Evolutionary conservation across 2,113 vertebrate genomes (phyloP).

Genomic region (Xiphophorus couchianus): DNA sequence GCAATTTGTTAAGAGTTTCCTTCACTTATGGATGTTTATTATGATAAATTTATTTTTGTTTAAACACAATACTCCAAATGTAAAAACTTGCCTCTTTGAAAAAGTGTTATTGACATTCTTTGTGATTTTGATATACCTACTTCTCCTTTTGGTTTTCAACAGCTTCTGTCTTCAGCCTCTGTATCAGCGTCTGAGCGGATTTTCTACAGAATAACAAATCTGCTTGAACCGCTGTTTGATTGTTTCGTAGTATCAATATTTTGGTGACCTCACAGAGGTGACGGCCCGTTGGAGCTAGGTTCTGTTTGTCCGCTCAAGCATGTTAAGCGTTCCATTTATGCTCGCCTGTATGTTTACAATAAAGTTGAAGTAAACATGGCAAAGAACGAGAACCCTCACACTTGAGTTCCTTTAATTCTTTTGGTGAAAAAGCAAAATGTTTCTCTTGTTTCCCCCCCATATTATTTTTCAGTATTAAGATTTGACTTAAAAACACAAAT

Average conservation of each 20-base stretch:
- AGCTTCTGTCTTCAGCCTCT: slow-evolving; percentile 25
- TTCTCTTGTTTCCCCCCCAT: background rate
- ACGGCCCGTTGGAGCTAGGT: slow-evolving; percentile 20
- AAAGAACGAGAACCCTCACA: slow-evolving; percentile 28
- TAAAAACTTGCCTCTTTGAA: background rate
- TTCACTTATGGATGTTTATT: background rate
- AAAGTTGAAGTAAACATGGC: slow-evolving; percentile 16
- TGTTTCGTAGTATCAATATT: slow-evolving; percentile 77
- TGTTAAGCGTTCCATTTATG: background rate
- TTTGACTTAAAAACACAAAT: background rate
- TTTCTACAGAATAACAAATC: slow-evolving; percentile 33
- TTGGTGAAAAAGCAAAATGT: slow-evolving; percentile 4
- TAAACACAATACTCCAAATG: background rate
- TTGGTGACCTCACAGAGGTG: slow-evolving; percentile 56
- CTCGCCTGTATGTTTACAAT: slow-evolving; percentile 17
- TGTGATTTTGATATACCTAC: slow-evolving; percentile 29
- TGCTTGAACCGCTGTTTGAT: slow-evolving; percentile 57
- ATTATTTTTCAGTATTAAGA: background rate
- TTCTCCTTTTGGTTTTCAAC: slow-evolving; percentile 40
- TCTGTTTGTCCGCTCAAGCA: slow-evolving; percentile 9
- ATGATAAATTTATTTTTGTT: background rate
- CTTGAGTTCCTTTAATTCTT: slow-evolving; percentile 64
- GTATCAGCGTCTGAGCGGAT: slow-evolving; percentile 60
- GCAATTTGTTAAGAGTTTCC: background rate
- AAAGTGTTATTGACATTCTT: slow-evolving; percentile 39